Evolutionary conservation across 1,140 invertebrate genomes (phyloP).

Genomic region (Drosophila albomicans): DNA sequence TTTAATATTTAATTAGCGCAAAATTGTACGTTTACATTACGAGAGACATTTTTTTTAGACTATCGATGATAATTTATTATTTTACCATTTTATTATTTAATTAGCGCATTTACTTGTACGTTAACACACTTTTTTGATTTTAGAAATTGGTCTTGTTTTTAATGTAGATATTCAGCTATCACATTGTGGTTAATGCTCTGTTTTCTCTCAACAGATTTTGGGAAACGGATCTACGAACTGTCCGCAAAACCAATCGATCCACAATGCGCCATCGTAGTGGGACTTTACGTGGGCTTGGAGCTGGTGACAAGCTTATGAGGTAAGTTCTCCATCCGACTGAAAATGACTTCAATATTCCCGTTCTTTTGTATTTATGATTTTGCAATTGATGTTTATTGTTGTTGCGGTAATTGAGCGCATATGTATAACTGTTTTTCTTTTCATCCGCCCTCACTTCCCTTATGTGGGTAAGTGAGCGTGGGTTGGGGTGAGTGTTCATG

Average conservation of each 20-base stretch:
- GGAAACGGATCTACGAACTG: conserved; percentile 91
- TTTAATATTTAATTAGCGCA: no score
- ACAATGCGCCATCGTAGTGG: conserved; percentile 80
- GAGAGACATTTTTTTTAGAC: no score
- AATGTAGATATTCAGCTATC: no score
- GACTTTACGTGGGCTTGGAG: conserved; percentile 26
- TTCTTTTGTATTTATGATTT: conserved; percentile 70
- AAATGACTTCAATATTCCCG: conserved; percentile 14
- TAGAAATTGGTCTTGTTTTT: no score
- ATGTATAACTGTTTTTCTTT: conserved; percentile 27
- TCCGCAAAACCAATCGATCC: conserved; percentile 87
- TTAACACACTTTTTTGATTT: no score
- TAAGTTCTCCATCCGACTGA: conserved; percentile 49
- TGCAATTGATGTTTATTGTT: conserved; percentile 65
- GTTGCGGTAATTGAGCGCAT: conserved; percentile 61
- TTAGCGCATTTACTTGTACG: no score
- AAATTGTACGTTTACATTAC: no score
- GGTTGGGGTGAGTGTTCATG: conserved; percentile 21
- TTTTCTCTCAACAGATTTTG: conserved; percentile 86
- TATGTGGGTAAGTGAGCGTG: conserved; percentile 7
- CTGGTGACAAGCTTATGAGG: conserved; percentile 67
- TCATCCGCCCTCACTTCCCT: not conserved
- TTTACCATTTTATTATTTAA: no score
- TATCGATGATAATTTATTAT: no score
- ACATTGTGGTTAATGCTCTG: not conserved